Conservation (phyloP, 2,888 invertebrate genomes). For the Drosophila phalerata region DNA sequence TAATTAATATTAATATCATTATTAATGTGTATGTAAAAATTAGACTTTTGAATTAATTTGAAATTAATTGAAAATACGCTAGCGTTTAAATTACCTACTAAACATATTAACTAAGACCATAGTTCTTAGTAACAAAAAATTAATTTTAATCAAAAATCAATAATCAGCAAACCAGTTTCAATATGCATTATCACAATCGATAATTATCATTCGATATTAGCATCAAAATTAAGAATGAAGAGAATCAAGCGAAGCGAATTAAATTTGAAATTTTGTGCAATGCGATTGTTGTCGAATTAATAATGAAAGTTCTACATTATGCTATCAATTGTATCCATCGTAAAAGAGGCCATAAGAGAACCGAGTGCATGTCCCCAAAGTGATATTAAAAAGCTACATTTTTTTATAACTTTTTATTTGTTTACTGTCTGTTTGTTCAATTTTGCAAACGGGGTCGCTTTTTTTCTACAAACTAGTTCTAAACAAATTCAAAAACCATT, state of each 20-base stretch:
- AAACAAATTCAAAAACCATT: constrained; percentile 30
- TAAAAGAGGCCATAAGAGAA: constrained; percentile 70
- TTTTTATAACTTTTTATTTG: constrained; percentile 46
- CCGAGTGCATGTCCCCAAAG: constrained; percentile 70
- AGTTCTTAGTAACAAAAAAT: constrained; percentile 17
- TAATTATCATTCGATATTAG: constrained; percentile 10
- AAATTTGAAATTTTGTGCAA: constrained; percentile 60
- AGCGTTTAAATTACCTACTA: constrained; percentile 22
- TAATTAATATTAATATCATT: constrained; percentile 10
- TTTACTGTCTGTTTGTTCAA: constrained; percentile 36
- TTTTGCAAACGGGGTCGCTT: constrained; percentile 69
- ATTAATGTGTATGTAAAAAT: constrained; percentile 57
- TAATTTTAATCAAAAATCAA: constrained; percentile 1
- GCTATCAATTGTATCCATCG: constrained; percentile 57
- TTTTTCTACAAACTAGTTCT: constrained; percentile 41
- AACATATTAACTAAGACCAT: constrained; percentile 27
- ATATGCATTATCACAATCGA: constrained; percentile 35
- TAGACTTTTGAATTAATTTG: constrained; percentile 77
- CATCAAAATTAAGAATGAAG: background rate
- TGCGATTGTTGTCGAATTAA: constrained; percentile 49
- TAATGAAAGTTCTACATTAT: constrained; percentile 21
- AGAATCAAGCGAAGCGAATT: constrained; percentile 22
- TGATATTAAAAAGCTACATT: constrained; percentile 75
- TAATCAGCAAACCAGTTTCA: constrained; percentile 61
- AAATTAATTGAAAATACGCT: constrained; percentile 74